Evolutionary conservation across 2,888 invertebrate species (phyloP), one percentile per base, ranked within the genome.

Genomic region (Parnassius mnemosyne): DNA sequence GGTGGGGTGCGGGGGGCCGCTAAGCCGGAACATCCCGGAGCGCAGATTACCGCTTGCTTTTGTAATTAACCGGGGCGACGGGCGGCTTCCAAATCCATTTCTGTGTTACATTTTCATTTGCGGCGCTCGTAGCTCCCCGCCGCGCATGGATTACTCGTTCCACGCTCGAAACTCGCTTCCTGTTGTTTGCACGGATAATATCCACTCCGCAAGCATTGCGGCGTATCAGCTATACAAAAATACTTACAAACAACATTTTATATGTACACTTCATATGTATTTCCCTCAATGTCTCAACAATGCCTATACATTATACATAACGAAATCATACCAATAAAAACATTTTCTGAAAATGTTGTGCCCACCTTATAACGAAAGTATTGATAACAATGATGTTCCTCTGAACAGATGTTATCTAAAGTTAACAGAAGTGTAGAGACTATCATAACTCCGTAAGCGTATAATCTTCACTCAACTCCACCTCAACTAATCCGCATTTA

Each of bases 11-110:
- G 66, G 65, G 78, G 88, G 89, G 85, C 85, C 87, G 89, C 87
- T 89, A 90, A 89, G 89, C 90, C 89, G 89, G 90, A 89, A 90
- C 90, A 90, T 90, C 90, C 90, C 90, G 84, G 87, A 86, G 91
- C 89, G 91, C 90, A 90, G 91, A 90, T 90, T 90, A 90, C 91
- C 90, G 91, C 90, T 91, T 91, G 91, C 91, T 91, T 90, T 91
- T 90, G 91, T 91, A 91, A 91, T 91, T 91, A 91, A 91, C 91
- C 89, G 89, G 87, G 88, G 90, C 90, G 89, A 89, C 90, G 89
- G 89, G 89, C 88, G 89, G 90, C 89, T 88, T 89, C 90, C 89
- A 88, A 91, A 91, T 90, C 91, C 91, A 90, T 91, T 91, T 91
- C 91, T 88, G 86, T 90, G 90, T 91, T 89, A 91, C 91, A 91